Conservation (phyloP, 2,797 vertebrate genomes). For the Molossus alvarezi region DNA sequence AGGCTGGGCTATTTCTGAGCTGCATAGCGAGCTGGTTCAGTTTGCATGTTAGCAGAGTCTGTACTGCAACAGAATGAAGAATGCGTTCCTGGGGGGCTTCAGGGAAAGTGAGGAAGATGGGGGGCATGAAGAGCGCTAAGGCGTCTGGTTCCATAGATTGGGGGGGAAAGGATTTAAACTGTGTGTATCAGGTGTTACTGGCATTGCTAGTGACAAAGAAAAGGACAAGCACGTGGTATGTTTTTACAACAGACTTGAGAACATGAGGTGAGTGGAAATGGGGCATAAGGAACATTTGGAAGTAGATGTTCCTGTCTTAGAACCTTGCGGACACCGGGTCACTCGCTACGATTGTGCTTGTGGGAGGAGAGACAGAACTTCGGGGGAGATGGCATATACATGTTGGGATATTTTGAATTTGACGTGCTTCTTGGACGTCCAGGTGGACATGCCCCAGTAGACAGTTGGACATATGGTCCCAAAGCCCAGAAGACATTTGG, state of each 20-base stretch:
- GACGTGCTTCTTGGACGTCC: not conserved
- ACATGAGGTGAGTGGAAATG: not conserved
- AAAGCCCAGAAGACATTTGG: not conserved
- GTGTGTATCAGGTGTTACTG: not conserved
- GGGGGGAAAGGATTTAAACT: not conserved
- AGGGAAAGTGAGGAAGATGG: not conserved
- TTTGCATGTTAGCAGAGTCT: not conserved
- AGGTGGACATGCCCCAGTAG: not conserved
- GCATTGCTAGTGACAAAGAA: not conserved
- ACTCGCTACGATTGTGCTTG: not conserved
- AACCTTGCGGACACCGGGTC: not conserved
- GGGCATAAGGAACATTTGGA: not conserved
- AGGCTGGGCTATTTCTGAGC: not conserved
- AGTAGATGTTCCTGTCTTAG: not conserved
- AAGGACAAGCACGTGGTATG: not conserved
- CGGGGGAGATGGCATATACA: not conserved
- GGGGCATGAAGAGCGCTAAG: not conserved
- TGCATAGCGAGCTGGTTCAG: not conserved
- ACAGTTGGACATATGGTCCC: too few species aligned
- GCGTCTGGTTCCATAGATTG: not conserved
- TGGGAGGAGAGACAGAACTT: not conserved
- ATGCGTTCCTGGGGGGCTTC: accelerated
- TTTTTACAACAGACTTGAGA: not conserved
- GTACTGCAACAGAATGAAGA: not conserved
- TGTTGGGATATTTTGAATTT: not conserved